These are phyloP conservation scores for Agapostemon virescens DNA, from an alignment of 2,888 invertebrate genomes.

Conservation along the genomic window DNA sequence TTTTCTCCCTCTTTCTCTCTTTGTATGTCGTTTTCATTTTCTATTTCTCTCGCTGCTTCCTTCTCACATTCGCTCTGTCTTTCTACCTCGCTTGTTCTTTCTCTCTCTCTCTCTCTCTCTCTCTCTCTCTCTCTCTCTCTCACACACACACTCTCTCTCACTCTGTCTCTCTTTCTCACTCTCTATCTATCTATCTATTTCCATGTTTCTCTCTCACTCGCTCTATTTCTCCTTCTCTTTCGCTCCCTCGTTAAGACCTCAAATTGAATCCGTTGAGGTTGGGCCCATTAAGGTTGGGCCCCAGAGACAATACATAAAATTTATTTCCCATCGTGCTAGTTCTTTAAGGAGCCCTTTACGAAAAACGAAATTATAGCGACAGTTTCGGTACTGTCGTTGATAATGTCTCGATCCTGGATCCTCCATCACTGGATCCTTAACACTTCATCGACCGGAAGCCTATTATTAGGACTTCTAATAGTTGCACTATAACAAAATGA, in stretches of 20 bases:
- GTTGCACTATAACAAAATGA: no score
- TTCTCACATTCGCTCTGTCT: no score
- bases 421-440: no score
- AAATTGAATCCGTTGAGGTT: constrained; percentile 32
- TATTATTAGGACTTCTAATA: no score
- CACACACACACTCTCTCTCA: background rate
- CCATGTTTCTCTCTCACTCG: background rate
- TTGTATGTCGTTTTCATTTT: no score
- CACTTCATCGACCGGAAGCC: no score
- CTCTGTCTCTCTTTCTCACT: background rate
- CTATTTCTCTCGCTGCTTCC: background rate
- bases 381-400: no score
- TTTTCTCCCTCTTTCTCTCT: background rate
- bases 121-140: background rate
- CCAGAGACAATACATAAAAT: constrained; percentile 3
- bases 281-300: constrained; percentile 6
- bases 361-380: background rate
- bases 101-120: background rate
- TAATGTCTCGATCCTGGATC: no score
- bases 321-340: constrained; percentile 8
- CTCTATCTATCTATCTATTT: no score
- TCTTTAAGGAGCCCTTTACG: background rate
- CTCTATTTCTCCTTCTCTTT: background rate
- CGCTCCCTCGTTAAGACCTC: constrained; percentile 2
- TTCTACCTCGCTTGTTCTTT: background rate